Base-by-base conservation (phyloP, 2,797 vertebrate species). In the Eulemur coronatus region DNA sequence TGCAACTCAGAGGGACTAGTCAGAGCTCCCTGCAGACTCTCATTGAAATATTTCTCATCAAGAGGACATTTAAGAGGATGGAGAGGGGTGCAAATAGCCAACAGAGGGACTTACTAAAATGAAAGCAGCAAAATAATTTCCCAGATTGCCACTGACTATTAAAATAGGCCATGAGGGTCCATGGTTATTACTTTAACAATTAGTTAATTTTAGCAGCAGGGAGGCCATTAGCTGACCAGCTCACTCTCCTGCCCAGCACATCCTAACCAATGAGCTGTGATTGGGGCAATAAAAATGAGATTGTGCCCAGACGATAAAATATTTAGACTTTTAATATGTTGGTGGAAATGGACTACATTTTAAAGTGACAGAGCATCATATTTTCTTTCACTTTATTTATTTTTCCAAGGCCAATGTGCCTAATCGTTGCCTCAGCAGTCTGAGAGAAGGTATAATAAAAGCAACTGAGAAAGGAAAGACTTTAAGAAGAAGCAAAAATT, bases 201-300 rank as follows among this genome's bases (percentile, higher is more conserved):
- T 98, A 98, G 98, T 98, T 98, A 98, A 98, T 98, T 99, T 98
- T 97, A 98, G 93, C 98, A 98, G 98, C 98, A 94, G 98, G 98
- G 96, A 98, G 97, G 98, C 98, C 98, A 98, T 99, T 98, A 98
- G 93, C 97, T 98, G 98, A 98, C 98, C 95, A 2, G 81, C 94
- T 98, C 98, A 97, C 98, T 98, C 98, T 96, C 97, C 96, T 98
- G 96, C 98, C 98, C 98, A 98, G 98, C 97, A 98, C 98, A 98
- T 98, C 96, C 97, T 98, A 98, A 97, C 97, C 98, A 98, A 98
- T 98, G 98, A 98, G 95, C 98, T 98, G 98, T 98, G 98, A 98
- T 97, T 97, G 93, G 96, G 72, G 95, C 94, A 98, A 98, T 98
- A 98, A 98, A 98, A 98, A 97, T 98, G 97, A 98, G 98, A 98